Conservation (phyloP, 2,797 vertebrate genomes). For the Pitangus sulphuratus region DNA sequence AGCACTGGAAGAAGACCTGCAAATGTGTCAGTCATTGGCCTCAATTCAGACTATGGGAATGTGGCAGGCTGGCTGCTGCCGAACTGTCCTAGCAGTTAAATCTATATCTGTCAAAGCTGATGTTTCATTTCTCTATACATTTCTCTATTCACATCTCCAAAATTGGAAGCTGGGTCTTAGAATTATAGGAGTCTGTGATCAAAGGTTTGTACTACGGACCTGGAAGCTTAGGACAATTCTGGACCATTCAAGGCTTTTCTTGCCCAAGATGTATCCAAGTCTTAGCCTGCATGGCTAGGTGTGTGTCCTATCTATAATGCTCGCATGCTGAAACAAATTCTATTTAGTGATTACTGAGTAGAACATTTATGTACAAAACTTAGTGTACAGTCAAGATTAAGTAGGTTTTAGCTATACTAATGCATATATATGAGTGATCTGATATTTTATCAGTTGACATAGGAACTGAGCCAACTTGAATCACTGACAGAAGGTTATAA, state of each 20-base stretch:
- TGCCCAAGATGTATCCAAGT: neutral
- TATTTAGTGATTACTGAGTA: neutral
- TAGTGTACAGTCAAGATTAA: neutral
- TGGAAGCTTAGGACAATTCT: neutral
- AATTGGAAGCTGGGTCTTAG: neutral
- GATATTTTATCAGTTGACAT: neutral
- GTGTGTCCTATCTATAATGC: neutral
- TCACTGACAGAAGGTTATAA: neutral
- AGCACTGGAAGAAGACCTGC: neutral
- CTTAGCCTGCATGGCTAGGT: neutral
- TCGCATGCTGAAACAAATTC: accelerated
- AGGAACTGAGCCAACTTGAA: neutral
- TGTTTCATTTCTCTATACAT: neutral
- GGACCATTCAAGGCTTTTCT: neutral
- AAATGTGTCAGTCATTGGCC: neutral
- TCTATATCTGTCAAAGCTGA: neutral
- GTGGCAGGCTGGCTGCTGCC: neutral
- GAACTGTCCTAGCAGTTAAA: neutral
- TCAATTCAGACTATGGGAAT: neutral
- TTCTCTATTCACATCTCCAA: neutral
- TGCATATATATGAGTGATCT: neutral
- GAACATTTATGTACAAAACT: neutral
- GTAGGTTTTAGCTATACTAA: neutral
- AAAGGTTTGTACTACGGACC: neutral
- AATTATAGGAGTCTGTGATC: neutral